Base-by-base conservation (phyloP, 2,113 vertebrate species). In the Tragelaphus buxtoni region DNA sequence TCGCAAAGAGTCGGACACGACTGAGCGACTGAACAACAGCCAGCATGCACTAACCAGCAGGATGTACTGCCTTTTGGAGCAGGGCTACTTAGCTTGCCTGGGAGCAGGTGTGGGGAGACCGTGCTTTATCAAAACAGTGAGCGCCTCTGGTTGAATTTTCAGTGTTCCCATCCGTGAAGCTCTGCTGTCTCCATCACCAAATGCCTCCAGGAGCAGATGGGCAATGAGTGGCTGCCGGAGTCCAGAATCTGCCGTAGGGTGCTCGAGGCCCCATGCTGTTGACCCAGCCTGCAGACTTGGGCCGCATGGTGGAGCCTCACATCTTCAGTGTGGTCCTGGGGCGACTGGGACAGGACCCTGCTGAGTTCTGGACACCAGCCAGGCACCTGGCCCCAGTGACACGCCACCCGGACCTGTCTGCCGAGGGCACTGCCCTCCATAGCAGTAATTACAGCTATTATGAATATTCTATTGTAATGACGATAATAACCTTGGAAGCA, bases 271-370 rank as follows among this genome's bases (percentile, higher is more conserved):
- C 60, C 26, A 0, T 0, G 2, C 42, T 1, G 1, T 13, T 28
- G 45, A 35, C 63, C 17, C 47, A 13, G 55, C 91, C 58, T 45
- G 10, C 0, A 42, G 91, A 18, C 30, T 49, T 26, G 14, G 63
- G 65, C 39, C 1, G 0, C 8, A 4, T 0, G 5, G 6, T 1
- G 2, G n/a, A 42, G 45, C 53, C 74, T 63, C 76, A 6, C 1
- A 0, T 24, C 83, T 42, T 56, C 22, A 56, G 58, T 39, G 26
- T 1, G 2, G 42, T 18, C 90, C 90, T 28, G 9, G 53, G 53
- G 42, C 26, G 0, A 18, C 35, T 26, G 18, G 51, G 45, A 53
- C 63, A 30, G 8, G 35, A 53, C 14, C 7, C 42, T 51, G 55
- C 30, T 22, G 3, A 3, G 1, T 45, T 90, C 35, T 20, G 17